Evolutionary conservation across 2,888 invertebrate species (phyloP), one percentile per base, ranked within the genome.

Genomic region (Trilocha varians): DNA sequence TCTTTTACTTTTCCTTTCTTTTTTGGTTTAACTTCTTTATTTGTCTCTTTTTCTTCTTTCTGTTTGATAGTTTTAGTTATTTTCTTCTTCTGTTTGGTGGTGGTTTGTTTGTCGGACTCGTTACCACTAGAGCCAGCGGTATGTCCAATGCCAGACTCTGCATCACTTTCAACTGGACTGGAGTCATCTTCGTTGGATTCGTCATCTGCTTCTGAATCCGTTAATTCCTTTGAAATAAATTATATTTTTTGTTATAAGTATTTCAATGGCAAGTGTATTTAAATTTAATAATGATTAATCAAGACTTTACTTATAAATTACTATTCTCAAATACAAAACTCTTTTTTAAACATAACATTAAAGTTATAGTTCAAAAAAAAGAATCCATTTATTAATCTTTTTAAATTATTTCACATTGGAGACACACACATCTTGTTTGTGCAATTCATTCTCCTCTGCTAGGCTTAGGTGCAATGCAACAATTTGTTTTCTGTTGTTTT

Each of bases 131-230:
- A 63, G 2, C 38, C 43, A 17, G 50, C 62, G 25, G 62, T 58
- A 6, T 58, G 64, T 5, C 65, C 65, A 0, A 66, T 55, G 3
- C 68, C 76, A 1, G 77, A 78, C 48, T 80, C 82, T 2, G 74
- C 71, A 1, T 87, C 87, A 46, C 87, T 84, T 41, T 87, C 88
- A 36, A 68, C 2, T 59, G 64, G 69, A 68, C 36, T 49, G 15
- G 70, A 74, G 37, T 62, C 58, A 15, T 57, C 61, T 40, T 58
- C 61, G 32, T 55, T 66, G 35, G 62, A 65, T 17, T 63, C 62
- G 50, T 66, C 65, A 46, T 68, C 68, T 43, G 54, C 65, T 46
- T 82, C 75, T 13, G 74, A 73, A 52, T 75, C 76, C 46, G 63
- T 65, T 36, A 78, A 50, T 13, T 75, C 74, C 80, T 80, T 36